phyloP scores from a whole-genome alignment of 2,113 vertebrate species.

The Sphaerodactylus townsendi region DNA sequence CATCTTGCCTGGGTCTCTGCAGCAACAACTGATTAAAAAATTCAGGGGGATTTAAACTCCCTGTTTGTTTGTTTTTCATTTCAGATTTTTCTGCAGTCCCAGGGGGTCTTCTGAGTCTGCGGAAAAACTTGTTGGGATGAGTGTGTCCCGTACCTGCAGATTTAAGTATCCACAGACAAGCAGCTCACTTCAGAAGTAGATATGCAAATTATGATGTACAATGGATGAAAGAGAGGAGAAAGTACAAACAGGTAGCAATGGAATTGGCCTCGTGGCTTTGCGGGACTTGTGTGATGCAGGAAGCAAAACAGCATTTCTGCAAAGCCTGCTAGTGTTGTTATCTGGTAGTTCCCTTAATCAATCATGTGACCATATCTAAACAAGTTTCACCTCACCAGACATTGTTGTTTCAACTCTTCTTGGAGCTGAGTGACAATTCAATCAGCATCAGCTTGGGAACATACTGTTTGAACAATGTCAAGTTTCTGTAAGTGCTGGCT shows the following conservation, averaged over 20 bases:
- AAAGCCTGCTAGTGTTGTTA: not conserved
- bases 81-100: too few relatives aligned
- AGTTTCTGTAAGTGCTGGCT: slow-evolving; percentile 4
- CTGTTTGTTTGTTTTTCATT: too few relatives aligned
- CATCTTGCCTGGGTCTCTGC: too few relatives aligned
- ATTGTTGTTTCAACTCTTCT: not conserved
- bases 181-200: too few relatives aligned
- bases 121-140: too few relatives aligned
- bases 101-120: too few relatives aligned
- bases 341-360: not conserved
- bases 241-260: not conserved
- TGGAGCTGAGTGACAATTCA: not conserved
- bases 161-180: too few relatives aligned
- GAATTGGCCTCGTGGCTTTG: not conserved
- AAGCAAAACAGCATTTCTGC: not conserved
- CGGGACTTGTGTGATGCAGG: not conserved
- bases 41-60: too few relatives aligned
- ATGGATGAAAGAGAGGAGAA: too few relatives aligned
- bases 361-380: not conserved
- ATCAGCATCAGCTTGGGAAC: not conserved
- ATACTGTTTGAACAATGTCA: not conserved
- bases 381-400: not conserved
- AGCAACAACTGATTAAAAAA: too few relatives aligned
- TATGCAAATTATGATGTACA: too few relatives aligned
- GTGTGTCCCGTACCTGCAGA: too few relatives aligned